phyloP scores from a whole-genome alignment of 2,797 vertebrate genomes.

The Mastacembelus armatus region DNA sequence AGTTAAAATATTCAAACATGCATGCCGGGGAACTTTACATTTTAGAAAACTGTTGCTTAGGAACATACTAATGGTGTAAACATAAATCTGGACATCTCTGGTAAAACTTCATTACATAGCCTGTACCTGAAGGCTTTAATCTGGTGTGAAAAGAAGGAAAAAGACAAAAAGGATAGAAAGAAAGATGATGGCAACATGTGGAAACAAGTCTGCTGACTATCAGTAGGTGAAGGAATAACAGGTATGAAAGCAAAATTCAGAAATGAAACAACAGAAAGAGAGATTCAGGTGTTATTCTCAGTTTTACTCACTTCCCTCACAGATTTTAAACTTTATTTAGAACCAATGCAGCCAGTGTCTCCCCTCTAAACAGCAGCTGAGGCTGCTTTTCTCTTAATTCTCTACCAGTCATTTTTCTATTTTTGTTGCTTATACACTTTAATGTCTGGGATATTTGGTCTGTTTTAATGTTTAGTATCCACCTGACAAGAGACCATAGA shows the following conservation, averaged over 20 bases:
- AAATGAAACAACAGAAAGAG: slow-evolving; percentile 18
- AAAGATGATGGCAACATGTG: background rate
- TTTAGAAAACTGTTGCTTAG: background rate
- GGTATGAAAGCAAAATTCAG: background rate
- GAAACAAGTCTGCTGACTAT: background rate
- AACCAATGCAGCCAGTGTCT: background rate
- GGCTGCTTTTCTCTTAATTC: background rate
- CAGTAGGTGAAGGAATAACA: background rate
- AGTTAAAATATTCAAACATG: too few species aligned
- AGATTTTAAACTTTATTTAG: slow-evolving; percentile 9
- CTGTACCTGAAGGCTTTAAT: background rate
- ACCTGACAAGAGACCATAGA: too few species aligned
- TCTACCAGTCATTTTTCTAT: background rate
- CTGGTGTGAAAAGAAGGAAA: background rate
- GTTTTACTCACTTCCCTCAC: slow-evolving; percentile 37
- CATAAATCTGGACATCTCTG: background rate
- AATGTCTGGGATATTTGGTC: too few species aligned
- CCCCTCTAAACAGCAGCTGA: slow-evolving; percentile 11
- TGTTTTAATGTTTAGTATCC: too few species aligned
- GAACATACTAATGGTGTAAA: background rate
- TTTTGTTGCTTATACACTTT: too few species aligned
- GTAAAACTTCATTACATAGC: background rate
- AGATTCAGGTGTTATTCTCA: background rate
- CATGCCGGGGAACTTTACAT: too few species aligned
- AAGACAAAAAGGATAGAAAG: background rate